Base-by-base conservation (phyloP, 2,797 vertebrate species). In the Mormyrus hasselquistii region DNA sequence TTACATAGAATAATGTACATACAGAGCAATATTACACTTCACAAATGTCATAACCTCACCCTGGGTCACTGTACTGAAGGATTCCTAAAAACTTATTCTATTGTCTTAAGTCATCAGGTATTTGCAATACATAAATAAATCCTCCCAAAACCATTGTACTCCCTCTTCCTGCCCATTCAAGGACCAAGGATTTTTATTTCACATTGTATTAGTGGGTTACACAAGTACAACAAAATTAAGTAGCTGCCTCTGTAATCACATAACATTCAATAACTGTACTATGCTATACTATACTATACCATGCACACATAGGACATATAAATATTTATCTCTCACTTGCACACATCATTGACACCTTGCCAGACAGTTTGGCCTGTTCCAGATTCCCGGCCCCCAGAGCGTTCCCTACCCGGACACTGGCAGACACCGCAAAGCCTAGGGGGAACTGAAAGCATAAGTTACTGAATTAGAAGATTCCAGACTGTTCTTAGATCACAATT, bases 371-470 rank as follows among this genome's bases (percentile, higher is more conserved):
- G 82, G 98, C 97, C 91, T 96, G 96, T 82, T 94, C 91, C 0
- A 92, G 94, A 73, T 97, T 94, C 3, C 97, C 96, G 0, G 97
- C 96, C 4, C 98, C 98, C 65, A 99, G 92, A 1, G 97, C 96
- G 0, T 96, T 97, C 90, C 98, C 98, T 14, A 99, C 96, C 0
- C 97, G 94, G 88, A 99, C 95, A 0, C 94, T 96, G 2, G 89
- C 96, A 0, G 97, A 96, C 65, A 97, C 95, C 0, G 96, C 95
- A 92, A 97, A 95, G 29, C 97, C 97, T 14, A 94, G 0, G 1
- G 98, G 97, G 87, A 97, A 93, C 97, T 99, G 92, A 88, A 34
- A 69, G 59, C 82, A 57, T 1, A 41, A 8, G n/a, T 22, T 52
- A 84, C 16, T 22, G 52, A 57, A 7, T 22, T 22, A 84, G 73